Base-by-base conservation (phyloP, 2,797 vertebrate species). In the Danio tinwini region DNA sequence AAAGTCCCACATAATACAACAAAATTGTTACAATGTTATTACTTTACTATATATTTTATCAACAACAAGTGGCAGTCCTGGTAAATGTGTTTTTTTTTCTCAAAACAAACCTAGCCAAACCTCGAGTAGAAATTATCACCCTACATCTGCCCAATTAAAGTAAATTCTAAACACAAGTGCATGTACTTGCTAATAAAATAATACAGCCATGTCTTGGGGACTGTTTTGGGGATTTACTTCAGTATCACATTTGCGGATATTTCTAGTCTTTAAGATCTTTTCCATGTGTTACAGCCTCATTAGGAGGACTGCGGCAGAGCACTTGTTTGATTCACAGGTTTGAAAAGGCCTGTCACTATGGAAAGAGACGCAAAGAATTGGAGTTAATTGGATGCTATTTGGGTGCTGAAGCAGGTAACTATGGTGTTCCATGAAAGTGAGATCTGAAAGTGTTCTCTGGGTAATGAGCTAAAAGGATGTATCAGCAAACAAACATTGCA, bases 311-410 rank as follows among this genome's bases (percentile, higher is more conserved):
- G 53, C 56, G 70, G 45, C 21, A 7, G 9, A 71, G 70, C 45
- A 59, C 45, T 76, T 58, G 63, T 74, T 85, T 61, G 42, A 69
- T 78, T 86, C 56, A 42, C 80, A 69, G 59, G 39, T 74, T 72
- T 79, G 67, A 82, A 87, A 83, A 62, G 72, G 74, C 71, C 78
- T 58, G 56, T 80, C 62, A 74, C 72, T 50, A 45, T 63, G 21
- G 68, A 58, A 65, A 65, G 58, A 53, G 69, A 68, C 40, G 44
- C n/a, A 49, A 72, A 45, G 42, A 80, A 72, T 49, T 45, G 12
- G 50, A 63, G 52, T 71, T 76, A 81, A 82, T 73, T 82, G 74
- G 80, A 74, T 52, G 55, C 63, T 67, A 52, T 80, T 55, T 70
- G 62, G 55, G 77, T 42, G 47, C 49, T 65, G 40, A 17, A 64